Conservation (phyloP, 2,113 vertebrate species). For the Mugil cephalus region DNA sequence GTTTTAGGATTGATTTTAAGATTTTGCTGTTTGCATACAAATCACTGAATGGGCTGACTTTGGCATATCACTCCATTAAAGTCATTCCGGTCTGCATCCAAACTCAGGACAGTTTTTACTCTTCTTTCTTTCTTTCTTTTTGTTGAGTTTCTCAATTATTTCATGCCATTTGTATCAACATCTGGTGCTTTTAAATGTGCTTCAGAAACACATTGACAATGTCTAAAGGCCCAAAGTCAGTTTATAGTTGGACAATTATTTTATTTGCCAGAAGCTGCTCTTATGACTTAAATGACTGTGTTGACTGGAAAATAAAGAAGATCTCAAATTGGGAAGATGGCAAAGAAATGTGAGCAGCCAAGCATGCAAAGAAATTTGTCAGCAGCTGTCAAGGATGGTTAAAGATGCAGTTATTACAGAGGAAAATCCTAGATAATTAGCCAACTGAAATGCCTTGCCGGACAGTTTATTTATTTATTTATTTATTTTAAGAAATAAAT, state of each 20-base stretch:
- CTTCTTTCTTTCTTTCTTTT: no score
- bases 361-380: conserved; percentile 37
- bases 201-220: background rate
- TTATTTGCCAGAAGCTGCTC: background rate
- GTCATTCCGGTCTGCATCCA: no score
- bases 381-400: conserved; percentile 59
- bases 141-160: no score
- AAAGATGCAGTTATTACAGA: conserved; percentile 47
- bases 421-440: conserved; percentile 63
- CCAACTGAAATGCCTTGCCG: conserved; percentile 45
- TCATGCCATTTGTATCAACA: no score
- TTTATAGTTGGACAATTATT: no score
- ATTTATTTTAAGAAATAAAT: conserved; percentile 32
- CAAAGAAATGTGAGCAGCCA: conserved; percentile 8
- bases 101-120: no score
- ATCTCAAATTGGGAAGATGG: conserved; percentile 21
- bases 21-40: no score
- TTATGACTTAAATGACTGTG: background rate
- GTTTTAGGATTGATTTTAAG: no score
- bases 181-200: no score
- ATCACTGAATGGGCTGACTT: no score
- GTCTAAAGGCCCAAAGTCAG: background rate
- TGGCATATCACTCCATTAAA: no score
- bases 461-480: conserved; percentile 21
- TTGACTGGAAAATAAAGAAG: conserved; percentile 11